A percentile compares a stretch with the other conserved stretches of the same genome.
Conservation (phyloP, 2,113 vertebrate genomes). For the Oenanthe oenanthe region DNA sequence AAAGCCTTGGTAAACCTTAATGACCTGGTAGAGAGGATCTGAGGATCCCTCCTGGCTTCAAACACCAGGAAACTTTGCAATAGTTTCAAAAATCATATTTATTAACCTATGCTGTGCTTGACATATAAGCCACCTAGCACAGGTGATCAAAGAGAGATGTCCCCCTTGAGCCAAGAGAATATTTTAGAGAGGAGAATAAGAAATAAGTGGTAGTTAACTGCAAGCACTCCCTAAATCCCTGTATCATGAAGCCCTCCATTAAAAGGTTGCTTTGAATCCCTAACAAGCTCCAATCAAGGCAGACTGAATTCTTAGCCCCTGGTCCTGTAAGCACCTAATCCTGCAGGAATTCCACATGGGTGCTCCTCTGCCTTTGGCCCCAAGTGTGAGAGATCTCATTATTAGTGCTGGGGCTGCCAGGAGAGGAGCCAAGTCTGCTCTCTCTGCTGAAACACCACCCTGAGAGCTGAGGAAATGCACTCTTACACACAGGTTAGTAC, state of each 20-base stretch:
- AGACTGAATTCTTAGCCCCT: neutral
- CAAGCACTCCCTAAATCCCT: neutral
- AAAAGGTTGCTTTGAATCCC: conserved; percentile 2
- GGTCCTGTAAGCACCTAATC: neutral
- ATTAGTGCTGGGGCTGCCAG: neutral
- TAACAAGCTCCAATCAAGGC: neutral
- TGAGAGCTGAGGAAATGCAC: neutral
- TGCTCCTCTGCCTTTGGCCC: neutral
- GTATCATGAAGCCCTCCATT: neutral
- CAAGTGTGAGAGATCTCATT: neutral
- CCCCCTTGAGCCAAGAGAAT: neutral
- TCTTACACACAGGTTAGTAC: too few species aligned
- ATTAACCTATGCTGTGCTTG: conserved; percentile 19
- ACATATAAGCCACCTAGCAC: conserved; percentile 13
- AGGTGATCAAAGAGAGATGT: conserved; percentile 45
- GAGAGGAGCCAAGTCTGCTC: neutral
- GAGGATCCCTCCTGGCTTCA: conserved; percentile 19
- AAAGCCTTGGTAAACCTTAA: conserved; percentile 35
- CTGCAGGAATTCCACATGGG: neutral
- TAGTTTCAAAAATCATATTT: conserved; percentile 54
- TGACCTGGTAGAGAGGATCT: neutral
- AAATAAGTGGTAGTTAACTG: conserved; percentile 37
- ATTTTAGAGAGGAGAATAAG: conserved; percentile 9
- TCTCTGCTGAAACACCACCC: neutral
- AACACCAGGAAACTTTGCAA: conserved; percentile 18